Evolutionary conservation across 64 coral and sea anemone genomes (phyloP).

Genomic region (Exaiptasia diaphana): DNA sequence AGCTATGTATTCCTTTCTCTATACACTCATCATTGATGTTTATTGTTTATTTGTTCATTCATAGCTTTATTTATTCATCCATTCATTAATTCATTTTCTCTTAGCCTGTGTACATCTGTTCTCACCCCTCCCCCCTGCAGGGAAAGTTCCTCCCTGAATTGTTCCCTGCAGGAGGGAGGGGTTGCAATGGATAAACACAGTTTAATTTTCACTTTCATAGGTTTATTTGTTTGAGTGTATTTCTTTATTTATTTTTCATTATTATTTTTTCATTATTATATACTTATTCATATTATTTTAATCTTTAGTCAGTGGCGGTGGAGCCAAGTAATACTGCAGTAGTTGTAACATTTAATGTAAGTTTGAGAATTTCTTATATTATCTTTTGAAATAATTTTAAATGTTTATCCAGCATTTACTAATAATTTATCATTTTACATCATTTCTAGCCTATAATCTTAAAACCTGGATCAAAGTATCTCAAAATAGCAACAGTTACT

Average conservation of each 20-base stretch:
- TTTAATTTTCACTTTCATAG: too few relatives aligned
- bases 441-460: conserved; percentile 69
- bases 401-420: neutral
- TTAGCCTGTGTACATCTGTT: neutral
- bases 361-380: conserved; percentile 7
- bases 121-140: neutral
- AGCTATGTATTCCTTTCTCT: too few relatives aligned
- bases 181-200: too few relatives aligned
- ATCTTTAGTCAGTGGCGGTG: conserved; percentile 57
- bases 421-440: conserved; percentile 2
- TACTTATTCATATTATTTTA: too few relatives aligned
- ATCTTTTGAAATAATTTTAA: neutral
- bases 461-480: conserved; percentile 78
- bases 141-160: neutral
- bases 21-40: too few relatives aligned
- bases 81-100: too few relatives aligned
- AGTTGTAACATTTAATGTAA: conserved; percentile 69
- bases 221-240: neutral
- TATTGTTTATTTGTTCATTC: too few relatives aligned
- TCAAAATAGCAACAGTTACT: conserved; percentile 75
- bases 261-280: neutral
- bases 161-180: too few relatives aligned
- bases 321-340: conserved; percentile 80
- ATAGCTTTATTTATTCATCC: too few relatives aligned
- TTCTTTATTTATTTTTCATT: neutral